Evolutionary conservation across 2,888 invertebrate genomes (phyloP).

Genomic region (Synergus gifuensis): DNA sequence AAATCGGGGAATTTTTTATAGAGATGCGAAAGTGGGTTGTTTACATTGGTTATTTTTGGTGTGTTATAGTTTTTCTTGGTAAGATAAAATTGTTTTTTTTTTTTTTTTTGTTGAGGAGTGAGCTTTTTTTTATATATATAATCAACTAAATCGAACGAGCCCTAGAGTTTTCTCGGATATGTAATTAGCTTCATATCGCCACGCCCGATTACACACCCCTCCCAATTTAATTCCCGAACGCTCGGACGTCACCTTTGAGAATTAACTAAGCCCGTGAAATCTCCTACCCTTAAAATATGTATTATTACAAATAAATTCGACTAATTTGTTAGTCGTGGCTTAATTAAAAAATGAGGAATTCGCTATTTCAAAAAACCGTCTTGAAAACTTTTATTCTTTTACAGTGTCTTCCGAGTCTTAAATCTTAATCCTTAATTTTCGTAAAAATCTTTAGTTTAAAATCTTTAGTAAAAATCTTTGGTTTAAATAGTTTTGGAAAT

Average conservation of each 20-base stretch:
- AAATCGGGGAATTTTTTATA: neutral
- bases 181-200: constrained; percentile 66
- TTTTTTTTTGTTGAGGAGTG: too few relatives aligned
- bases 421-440: neutral
- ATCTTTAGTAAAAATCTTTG: neutral
- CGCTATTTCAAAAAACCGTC: too few relatives aligned
- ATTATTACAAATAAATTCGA: neutral
- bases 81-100: neutral
- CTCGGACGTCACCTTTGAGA: constrained; percentile 36
- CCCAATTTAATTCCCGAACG: constrained; percentile 49
- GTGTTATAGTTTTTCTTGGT: neutral
- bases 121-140: too few relatives aligned
- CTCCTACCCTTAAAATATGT: neutral
- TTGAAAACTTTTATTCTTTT: too few relatives aligned
- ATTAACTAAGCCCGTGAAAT: constrained; percentile 37
- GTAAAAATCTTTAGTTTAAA: neutral
- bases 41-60: neutral
- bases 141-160: constrained; percentile 27
- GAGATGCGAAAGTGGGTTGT: too few relatives aligned
- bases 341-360: too few relatives aligned
- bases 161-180: constrained; percentile 43
- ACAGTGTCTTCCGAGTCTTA: too few relatives aligned
- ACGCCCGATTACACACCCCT: constrained; percentile 67
- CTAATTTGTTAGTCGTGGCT: neutral
- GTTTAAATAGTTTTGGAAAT: neutral